These are phyloP conservation scores for Tachystola acroxantha DNA, from an alignment of 2,888 invertebrate species.

Conservation along the genomic window DNA sequence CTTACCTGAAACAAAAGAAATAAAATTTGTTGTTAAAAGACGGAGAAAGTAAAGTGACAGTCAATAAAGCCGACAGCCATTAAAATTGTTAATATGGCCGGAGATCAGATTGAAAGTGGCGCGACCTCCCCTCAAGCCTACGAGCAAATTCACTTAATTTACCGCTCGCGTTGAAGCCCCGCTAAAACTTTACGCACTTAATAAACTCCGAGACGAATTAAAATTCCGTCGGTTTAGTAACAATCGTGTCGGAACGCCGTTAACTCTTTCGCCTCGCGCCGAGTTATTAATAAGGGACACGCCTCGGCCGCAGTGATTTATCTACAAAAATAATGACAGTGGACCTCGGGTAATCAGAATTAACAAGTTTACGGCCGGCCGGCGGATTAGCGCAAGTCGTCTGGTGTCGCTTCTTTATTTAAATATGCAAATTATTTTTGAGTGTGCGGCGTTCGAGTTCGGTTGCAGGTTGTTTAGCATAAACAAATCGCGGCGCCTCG, in stretches of 20 bases:
- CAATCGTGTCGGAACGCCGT: conserved; percentile 67
- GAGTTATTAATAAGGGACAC: conserved; percentile 63
- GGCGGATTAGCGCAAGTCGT: conserved; percentile 36
- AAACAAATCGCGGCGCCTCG: conserved; percentile 52
- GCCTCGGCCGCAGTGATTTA: conserved; percentile 50
- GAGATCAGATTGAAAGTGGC: conserved; percentile 51
- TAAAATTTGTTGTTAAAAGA: conserved; percentile 9
- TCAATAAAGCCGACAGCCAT: conserved; percentile 29
- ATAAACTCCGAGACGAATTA: conserved; percentile 72
- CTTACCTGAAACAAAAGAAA: conserved; percentile 55
- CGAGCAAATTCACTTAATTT: conserved; percentile 69
- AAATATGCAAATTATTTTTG: conserved; percentile 65
- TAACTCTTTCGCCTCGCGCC: conserved; percentile 52
- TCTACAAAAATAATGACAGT: conserved; percentile 48
- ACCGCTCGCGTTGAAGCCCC: conserved; percentile 50
- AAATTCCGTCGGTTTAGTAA: conserved; percentile 72
- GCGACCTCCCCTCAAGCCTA: conserved; percentile 36
- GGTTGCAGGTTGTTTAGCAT: conserved; percentile 60
- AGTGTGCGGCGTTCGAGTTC: conserved; percentile 46
- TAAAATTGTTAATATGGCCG: conserved; percentile 46
- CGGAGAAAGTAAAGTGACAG: conserved; percentile 8
- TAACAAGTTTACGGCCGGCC: conserved; percentile 42
- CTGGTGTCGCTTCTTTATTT: conserved; percentile 45
- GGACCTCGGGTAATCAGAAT: conserved; percentile 44
- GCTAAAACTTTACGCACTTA: conserved; percentile 75